Conservation (phyloP, 2,888 invertebrate genomes). For the Hartigia nigra region DNA sequence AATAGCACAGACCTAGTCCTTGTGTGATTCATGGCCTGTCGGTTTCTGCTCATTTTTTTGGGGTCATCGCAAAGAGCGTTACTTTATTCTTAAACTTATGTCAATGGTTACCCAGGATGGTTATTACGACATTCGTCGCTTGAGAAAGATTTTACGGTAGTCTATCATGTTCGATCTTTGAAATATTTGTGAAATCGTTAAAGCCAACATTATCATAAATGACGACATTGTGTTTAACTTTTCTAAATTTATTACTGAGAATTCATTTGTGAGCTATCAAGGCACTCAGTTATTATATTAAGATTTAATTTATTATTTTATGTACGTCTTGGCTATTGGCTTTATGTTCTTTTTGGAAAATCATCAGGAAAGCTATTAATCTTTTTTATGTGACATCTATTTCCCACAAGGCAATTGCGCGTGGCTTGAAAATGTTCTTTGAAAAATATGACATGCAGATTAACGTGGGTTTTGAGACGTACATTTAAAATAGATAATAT, state of each 20-base stretch:
- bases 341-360: neutral
- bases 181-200: neutral
- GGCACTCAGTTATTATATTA: neutral
- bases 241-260: neutral
- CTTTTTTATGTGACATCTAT: no score
- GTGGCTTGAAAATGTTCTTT: no score
- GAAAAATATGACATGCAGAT: no score
- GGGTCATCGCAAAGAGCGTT: neutral
- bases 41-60: neutral
- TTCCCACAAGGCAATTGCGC: no score
- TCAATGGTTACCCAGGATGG: neutral
- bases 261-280: neutral
- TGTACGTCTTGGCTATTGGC: neutral
- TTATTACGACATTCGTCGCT: neutral
- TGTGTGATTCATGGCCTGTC: neutral
- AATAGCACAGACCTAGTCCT: neutral
- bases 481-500: neutral
- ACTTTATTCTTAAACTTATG: neutral
- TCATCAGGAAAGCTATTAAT: neutral
- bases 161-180: neutral
- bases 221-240: neutral
- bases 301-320: neutral
- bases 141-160: neutral
- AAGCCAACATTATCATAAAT: neutral
- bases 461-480: neutral